Evolutionary conservation across 2,888 invertebrate species (phyloP).

Genomic region (Tipula helvola): DNA sequence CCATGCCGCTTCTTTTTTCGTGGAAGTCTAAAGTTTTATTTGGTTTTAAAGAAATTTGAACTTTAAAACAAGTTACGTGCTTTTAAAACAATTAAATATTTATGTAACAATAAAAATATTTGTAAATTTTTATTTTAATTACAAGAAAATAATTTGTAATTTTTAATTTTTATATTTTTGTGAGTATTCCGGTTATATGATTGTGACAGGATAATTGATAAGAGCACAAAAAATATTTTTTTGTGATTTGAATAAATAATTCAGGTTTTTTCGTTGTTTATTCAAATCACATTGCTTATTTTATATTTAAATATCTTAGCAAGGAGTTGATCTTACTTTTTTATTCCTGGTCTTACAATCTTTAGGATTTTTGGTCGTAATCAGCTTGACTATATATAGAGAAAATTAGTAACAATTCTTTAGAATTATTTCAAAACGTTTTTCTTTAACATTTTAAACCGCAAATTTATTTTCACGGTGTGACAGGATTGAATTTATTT

Average conservation of each 20-base stretch:
- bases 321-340: not conserved
- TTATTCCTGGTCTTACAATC: not conserved
- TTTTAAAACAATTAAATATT: not conserved
- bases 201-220: not conserved
- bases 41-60: not conserved
- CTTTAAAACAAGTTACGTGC: not conserved
- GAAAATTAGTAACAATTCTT: not conserved
- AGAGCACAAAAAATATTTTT: not conserved
- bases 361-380: not conserved
- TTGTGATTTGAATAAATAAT: not conserved
- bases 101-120: not conserved
- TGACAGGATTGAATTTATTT: not conserved
- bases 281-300: not conserved
- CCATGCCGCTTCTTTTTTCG: not conserved
- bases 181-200: not conserved
- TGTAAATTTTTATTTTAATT: not conserved
- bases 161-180: not conserved
- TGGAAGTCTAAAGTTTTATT: not conserved
- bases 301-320: not conserved
- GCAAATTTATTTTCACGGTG: not conserved
- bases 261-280: not conserved
- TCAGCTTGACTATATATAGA: not conserved
- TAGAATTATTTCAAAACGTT: not conserved
- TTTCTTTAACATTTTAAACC: not conserved
- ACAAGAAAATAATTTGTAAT: not conserved